Base-by-base conservation (phyloP, 2,113 vertebrate genomes). In the Phycodurus eques region DNA sequence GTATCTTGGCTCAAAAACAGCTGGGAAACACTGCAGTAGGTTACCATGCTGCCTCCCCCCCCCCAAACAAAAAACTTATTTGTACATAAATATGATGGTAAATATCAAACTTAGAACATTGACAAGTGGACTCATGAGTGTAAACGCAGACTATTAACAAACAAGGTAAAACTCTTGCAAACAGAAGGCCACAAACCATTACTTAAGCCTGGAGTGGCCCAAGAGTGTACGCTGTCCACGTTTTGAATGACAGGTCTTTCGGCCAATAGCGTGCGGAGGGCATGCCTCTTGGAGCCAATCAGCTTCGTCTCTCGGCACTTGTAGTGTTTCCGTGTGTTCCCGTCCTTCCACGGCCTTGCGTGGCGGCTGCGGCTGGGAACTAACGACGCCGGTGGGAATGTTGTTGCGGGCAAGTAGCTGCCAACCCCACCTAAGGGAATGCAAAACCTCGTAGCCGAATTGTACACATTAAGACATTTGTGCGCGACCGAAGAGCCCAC, bases 221-320 rank as follows among this genome's bases (percentile, higher is more conserved):
- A 39, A 39, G 35, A 39, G 35, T 39, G 3, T 39, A 39, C 35
- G 43, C 63, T 8, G 13, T 17, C 6, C 35, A 9, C 11, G 4
- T 57, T 42, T 69, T 66, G 86, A 90, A 2, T 76, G 83, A 0
- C 80, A 8, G 5, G 39, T 33, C 9, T 7, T 0, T 67, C 4
- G 46, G 0, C 83, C 86, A 89, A 89, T 89, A 31, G 66, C 11
- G 10, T 53, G 13, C 49, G 56, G 0, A 46, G 72, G 61, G 72
- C 61, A 27, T 76, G 72, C n/a, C 61, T n/a, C 0, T 0, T 5
- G 5, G 4, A 72, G 27, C 88, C 88, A 90, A 89, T 90, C 79
- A 79, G 71, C 67, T 60, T 5, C 70, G 56, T 20, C 2, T 67
- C 19, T 31, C 53, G 73, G 77, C 72, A 77, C 71, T 46, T 22